These are phyloP conservation scores for Drosophila ohnishii DNA, from an alignment of 1,140 invertebrate species.

Conservation along the genomic window DNA sequence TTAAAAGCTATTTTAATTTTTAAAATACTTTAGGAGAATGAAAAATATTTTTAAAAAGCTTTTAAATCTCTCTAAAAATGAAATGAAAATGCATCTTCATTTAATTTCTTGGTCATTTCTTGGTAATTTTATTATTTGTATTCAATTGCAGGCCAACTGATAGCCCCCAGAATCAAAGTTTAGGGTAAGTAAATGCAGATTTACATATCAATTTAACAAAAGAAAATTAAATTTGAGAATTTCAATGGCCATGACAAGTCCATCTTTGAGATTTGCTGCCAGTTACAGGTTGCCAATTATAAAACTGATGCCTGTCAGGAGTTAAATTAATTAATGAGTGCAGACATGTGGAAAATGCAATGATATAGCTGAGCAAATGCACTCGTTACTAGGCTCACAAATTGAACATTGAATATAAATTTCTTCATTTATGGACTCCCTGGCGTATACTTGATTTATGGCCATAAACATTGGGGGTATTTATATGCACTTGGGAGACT, in stretches of 20 bases:
- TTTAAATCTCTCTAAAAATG: not conserved
- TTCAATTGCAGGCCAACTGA: not conserved
- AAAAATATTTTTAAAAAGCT: too few relatives aligned
- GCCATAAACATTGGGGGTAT: not conserved
- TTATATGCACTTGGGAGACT: constrained; percentile 10
- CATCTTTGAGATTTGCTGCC: not conserved
- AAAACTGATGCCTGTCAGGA: not conserved
- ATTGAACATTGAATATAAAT: not conserved
- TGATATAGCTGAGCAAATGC: not conserved
- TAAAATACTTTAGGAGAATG: not conserved
- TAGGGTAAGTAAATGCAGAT: not conserved
- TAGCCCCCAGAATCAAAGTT: too few relatives aligned
- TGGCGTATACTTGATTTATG: constrained; percentile 22
- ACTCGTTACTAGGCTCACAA: not conserved
- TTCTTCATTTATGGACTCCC: not conserved
- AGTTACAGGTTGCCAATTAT: not conserved
- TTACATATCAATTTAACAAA: not conserved
- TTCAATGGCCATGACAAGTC: not conserved
- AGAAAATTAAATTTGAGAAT: not conserved
- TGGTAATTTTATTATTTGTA: not conserved
- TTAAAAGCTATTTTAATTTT: too few relatives aligned
- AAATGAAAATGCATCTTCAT: not conserved
- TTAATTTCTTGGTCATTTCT: not conserved
- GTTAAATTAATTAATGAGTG: constrained; percentile 22
- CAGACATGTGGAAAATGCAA: constrained; percentile 16